Evolutionary conservation across 1,140 invertebrate species (phyloP), one percentile per base, ranked within the genome.

Genomic region (Trachymyrmex cornetzi): DNA sequence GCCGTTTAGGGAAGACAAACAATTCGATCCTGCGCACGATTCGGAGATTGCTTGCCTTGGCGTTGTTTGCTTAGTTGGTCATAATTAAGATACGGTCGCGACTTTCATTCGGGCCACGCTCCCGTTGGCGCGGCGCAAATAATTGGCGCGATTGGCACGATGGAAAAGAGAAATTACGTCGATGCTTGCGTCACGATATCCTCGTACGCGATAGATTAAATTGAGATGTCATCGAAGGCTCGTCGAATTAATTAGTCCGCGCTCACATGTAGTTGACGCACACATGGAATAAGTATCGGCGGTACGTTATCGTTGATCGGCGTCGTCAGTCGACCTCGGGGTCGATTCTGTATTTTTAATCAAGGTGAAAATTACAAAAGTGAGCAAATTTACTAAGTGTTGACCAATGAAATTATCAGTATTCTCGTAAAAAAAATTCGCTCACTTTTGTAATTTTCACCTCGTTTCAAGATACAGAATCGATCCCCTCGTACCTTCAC

Each of bases 161-260:
- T 66, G 61, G 7, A 22, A 9, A 57, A 2, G 30, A 19, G 44
- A 22, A n/a, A 69, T 80, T 55, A 38, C 44, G 30, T 53, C 38
- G 48, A 80, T 14, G n/a, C 7, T 66, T 57, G 14, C 27, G 61
- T 50, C 77, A 48, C 11, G 6, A n/a, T 4, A 27, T 30, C 3
- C 34, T 44, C 63, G 4, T 14, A 16, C 9, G 9, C 2, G 19
- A 16, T 7, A 19, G 0, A 34, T 81, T 48, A 75, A 63, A 75
- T 50, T 74, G 55, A 84, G 44, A 75, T 84, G 38, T 61, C 55
- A 67, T 5, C 22, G 44, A 22, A 38, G 69, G 27, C 12, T 55
- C 30, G 69, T 61, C 44, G 80, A 84, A 84, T 84, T 74, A 84
- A 84, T 84, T 84, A 75, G 55, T n/a, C n/a, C 24, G 30, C 55